Evolutionary conservation across 2,888 invertebrate genomes (phyloP), one percentile per base, ranked within the genome.

Genomic region (Pachymerium ferrugineum): DNA sequence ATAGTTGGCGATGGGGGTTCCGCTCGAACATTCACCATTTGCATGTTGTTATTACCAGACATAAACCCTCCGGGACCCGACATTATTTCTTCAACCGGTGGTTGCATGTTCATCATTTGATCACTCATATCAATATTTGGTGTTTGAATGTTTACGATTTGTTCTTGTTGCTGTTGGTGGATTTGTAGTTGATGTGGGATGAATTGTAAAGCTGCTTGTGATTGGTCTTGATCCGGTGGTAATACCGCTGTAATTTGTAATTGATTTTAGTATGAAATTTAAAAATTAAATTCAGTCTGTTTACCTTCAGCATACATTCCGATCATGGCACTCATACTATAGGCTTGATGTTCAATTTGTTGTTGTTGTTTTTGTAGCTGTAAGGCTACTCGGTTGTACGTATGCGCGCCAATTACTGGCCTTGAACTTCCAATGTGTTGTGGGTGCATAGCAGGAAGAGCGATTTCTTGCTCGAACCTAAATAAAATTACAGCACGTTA

Each of bases 391-490:
- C 88, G 88, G 71, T 86, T 88, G 79, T 89, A 93, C 0, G 90
- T 89, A 77, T 88, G 89, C 0, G 89, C 87, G 0, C 89, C 90
- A 62, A 91, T 90, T 47, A 92, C 78, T 19, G 76, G 77, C 33
- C 77, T 75, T 42, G 78, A 88, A 14, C 89, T 87, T 3, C 89
- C 85, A 70, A 85, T 85, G 12, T 85, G 85, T 8, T 86, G 78
- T 0, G 91, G 90, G 22, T 75, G 75, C 69, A 77, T 76, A 1
- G 22, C 31, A 72, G 81, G 80, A 42, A 80, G 77, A 12, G 81
- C 81, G 78, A 94, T 93, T 85, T 94, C 94, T 0, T 93, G 93
- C 81, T 94, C 94, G 81, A 94, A 94, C 79, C 93, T 92, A 78
- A n/a, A 68, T 54, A 19, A 54, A n/a, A n/a, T n/a, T n/a, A n/a